Conservation (phyloP, 1,140 invertebrate species). For the Drosophila ogumai region DNA sequence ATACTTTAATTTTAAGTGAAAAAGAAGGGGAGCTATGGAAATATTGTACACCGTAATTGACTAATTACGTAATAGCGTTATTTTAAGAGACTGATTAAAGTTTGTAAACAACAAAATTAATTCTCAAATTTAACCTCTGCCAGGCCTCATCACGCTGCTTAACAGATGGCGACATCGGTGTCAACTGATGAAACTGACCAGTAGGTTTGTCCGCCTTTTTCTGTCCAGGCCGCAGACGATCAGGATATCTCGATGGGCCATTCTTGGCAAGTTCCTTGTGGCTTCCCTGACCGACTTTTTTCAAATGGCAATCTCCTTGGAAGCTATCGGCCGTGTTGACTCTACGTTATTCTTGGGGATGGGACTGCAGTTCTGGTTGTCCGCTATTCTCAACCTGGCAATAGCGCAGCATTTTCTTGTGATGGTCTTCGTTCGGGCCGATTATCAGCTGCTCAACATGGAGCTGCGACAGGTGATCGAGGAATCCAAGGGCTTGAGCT, state of each 20-base stretch:
- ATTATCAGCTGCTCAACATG: conserved; percentile 20
- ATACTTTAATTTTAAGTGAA: no score
- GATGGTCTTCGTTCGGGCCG: conserved; percentile 5
- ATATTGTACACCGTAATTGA: no score
- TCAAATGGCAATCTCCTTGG: conserved; percentile 1
- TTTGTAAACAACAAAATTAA: background rate
- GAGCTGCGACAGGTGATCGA: conserved; percentile 18
- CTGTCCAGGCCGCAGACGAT: background rate
- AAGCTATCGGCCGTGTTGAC: background rate
- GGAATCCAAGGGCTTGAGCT: conserved; percentile 2
- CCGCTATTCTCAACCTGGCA: conserved; percentile 3
- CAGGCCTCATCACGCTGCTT: background rate
- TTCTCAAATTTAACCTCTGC: background rate
- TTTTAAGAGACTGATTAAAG: background rate
- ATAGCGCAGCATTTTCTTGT: conserved; percentile 17
- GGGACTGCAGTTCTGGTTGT: background rate
- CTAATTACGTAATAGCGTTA: no score
- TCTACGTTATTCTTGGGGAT: background rate
- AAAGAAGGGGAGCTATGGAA: no score
- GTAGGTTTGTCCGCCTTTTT: background rate
- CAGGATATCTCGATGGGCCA: background rate
- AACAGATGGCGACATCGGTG: conserved; percentile 9
- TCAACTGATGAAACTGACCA: conserved; percentile 3
- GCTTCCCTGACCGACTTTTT: background rate
- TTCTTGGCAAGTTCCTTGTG: conserved; percentile 14